Evolutionary conservation across 2,888 invertebrate genomes (phyloP), one percentile per base, ranked within the genome.

Genomic region (Pyrrhia umbra): DNA sequence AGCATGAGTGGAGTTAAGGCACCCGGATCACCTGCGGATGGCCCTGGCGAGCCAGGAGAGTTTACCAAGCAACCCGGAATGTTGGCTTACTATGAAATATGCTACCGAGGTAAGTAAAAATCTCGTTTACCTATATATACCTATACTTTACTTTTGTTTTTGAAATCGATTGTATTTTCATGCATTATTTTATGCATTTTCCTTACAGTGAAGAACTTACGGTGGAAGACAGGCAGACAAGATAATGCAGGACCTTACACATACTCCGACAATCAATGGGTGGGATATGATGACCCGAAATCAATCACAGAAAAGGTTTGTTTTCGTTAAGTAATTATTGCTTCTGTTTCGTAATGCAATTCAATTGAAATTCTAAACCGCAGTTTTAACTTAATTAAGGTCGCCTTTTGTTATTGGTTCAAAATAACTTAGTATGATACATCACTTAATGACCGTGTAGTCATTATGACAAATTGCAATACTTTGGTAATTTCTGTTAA

Each of bases 81-180:
- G 97, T 86, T 98, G 79, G 96, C 98, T 0, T 98, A 98, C 86
- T 97, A 98, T 82, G 98, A 98, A 93, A 96, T 98, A 71, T 98
- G 98, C 82, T 96, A 97, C 58, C 95, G 96, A 89, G 91, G 95
- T 95, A 75, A 62, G 78, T 34, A 23, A 25, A 10, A 20, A 27
- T 16, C 23, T n/a, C n/a, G 37, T 9, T 50, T 42, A 13, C 13
- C n/a, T n/a, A n/a, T n/a, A n/a, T n/a, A n/a, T n/a, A n/a, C n/a
- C n/a, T 21, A 18, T n/a, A 54, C 25, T 18, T 37, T 2, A 16
- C 6, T 27, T 50, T 42, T 20, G 4, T 34, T 34, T 20, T 39
- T 30, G 30, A 6, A 15, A 37, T 37, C 15, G 6, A 37, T 15
- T 34, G 34, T n/a, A 34, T 34, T 34, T 34, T 23, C 23, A n/a